Evolutionary conservation across 2,888 invertebrate species (phyloP).

Genomic region (Cheilosia pagana): DNA sequence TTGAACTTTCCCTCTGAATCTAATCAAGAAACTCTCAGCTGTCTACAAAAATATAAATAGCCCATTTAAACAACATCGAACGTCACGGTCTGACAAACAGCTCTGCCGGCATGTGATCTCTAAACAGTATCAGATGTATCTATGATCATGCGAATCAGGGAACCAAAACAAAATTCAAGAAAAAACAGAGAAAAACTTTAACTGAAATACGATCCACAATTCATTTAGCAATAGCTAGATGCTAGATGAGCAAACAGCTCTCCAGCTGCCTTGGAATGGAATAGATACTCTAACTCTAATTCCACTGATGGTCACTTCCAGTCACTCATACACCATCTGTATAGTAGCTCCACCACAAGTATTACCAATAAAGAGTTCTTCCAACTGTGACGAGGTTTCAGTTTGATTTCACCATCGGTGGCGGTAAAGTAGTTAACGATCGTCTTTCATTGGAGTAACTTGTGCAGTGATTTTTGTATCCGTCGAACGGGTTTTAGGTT

Average conservation of each 20-base stretch:
- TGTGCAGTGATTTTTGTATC: background rate
- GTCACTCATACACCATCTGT: constrained; percentile 44
- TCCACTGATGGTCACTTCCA: constrained; percentile 72
- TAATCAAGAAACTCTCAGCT: constrained; percentile 14
- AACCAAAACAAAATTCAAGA: constrained; percentile 62
- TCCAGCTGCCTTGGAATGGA: background rate
- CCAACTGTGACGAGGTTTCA: constrained; percentile 72
- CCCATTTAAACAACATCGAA: background rate
- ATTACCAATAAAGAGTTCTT: constrained; percentile 73
- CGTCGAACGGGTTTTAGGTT: constrained; percentile 32
- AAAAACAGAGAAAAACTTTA: constrained; percentile 38
- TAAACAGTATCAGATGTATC: constrained; percentile 17
- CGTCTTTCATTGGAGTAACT: constrained; percentile 36
- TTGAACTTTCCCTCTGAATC: background rate
- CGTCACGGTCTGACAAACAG: background rate
- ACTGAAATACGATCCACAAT: constrained; percentile 64
- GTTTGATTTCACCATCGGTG: constrained; percentile 72
- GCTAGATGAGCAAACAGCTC: background rate
- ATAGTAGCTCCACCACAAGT: constrained; percentile 48
- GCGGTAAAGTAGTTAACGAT: constrained; percentile 67
- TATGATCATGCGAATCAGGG: constrained; percentile 37
- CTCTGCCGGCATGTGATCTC: constrained; percentile 5
- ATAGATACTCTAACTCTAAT: background rate
- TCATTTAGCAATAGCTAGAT: constrained; percentile 18
- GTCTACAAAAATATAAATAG: too few relatives aligned